Percentiles rank a stretch among this genome's conserved stretches.
Evolutionary conservation across 2,888 invertebrate species (phyloP).

Genomic region (Pogonocherus hispidulus): DNA sequence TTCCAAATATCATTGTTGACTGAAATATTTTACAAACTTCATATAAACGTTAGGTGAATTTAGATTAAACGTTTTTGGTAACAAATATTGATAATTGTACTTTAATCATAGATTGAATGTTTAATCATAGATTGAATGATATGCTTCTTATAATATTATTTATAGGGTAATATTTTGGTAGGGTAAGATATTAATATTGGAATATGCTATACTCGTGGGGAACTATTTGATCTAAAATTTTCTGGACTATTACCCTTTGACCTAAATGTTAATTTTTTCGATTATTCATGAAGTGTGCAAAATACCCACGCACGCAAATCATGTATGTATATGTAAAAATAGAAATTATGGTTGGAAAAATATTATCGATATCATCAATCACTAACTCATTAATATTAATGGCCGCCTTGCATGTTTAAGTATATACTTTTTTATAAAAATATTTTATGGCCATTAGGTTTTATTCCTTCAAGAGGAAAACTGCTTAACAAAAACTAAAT

Average conservation of each 20-base stretch:
- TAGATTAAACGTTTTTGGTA: too few relatives aligned
- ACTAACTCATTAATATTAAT: slow-evolving; percentile 32
- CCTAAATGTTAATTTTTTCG: slow-evolving; percentile 7
- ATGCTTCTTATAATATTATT: too few relatives aligned
- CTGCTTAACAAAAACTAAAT: neutral
- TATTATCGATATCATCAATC: slow-evolving; percentile 36
- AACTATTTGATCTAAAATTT: neutral
- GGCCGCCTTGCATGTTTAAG: slow-evolving; percentile 23
- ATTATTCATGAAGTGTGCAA: slow-evolving; percentile 30
- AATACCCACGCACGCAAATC: slow-evolving; percentile 32
- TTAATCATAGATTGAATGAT: too few relatives aligned
- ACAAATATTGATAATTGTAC: too few relatives aligned
- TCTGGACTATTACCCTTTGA: slow-evolving; percentile 20
- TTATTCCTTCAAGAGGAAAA: neutral
- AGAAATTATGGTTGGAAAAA: slow-evolving; percentile 34
- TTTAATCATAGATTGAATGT: too few relatives aligned
- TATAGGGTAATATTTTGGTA: too few relatives aligned
- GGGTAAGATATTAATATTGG: too few relatives aligned
- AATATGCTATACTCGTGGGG: too few relatives aligned
- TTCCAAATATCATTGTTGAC: too few relatives aligned
- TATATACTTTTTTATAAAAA: slow-evolving; percentile 12
- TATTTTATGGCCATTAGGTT: neutral
- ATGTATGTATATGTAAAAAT: slow-evolving; percentile 36
- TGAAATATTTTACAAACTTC: too few relatives aligned
- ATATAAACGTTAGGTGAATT: too few relatives aligned